These are phyloP conservation scores for Batillaria attramentaria DNA, from an alignment of 1,140 invertebrate species.

Conservation along the genomic window DNA sequence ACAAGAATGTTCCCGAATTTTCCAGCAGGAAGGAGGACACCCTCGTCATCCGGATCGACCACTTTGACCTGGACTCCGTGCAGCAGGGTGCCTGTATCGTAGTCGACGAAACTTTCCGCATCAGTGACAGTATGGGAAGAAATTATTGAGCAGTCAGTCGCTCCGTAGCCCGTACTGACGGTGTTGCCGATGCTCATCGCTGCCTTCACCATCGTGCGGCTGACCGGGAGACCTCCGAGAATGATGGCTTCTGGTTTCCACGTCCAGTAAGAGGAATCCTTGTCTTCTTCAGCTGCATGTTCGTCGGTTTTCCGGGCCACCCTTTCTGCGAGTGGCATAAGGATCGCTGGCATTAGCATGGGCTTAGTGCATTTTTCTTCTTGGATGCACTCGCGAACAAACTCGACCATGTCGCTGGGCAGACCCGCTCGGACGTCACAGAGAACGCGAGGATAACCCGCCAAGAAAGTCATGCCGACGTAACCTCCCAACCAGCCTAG, in stretches of 20 bases:
- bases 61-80: background rate
- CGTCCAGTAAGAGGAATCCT: background rate
- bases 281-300: background rate
- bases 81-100: background rate
- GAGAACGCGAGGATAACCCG: background rate
- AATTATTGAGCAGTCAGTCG: background rate
- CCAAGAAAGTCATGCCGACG: background rate
- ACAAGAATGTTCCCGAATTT: background rate
- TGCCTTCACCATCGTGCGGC: background rate
- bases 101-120: background rate
- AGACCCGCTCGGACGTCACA: conserved; percentile 7
- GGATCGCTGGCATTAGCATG: background rate
- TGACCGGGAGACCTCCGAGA: background rate
- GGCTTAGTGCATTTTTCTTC: background rate
- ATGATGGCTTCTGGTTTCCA: background rate
- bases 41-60: conserved; percentile 8
- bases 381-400: background rate
- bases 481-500: conserved; percentile 9
- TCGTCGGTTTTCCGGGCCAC: background rate
- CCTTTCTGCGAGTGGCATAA: background rate
- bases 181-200: background rate
- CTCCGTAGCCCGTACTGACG: background rate
- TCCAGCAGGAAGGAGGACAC: background rate
- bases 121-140: background rate
- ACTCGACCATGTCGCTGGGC: background rate